These are phyloP conservation scores for Dinoponera quadriceps DNA, from an alignment of 1,140 invertebrate genomes.

Conservation along the genomic window DNA sequence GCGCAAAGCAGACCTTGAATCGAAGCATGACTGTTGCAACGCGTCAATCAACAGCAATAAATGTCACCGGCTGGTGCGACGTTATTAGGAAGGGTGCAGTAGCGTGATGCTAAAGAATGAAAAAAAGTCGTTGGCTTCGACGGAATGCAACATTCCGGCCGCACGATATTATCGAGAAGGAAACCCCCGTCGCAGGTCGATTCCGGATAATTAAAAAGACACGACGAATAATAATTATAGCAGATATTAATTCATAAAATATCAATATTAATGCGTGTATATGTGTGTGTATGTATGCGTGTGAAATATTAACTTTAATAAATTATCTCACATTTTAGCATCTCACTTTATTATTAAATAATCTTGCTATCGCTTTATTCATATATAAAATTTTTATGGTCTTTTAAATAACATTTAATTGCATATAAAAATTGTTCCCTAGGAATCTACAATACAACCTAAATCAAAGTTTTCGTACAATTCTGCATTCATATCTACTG, in stretches of 20 bases:
- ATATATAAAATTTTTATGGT: too few species aligned
- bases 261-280: too few species aligned
- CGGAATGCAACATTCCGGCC: slow-evolving; percentile 21
- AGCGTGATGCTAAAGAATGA: slow-evolving; percentile 27
- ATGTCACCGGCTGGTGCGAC: slow-evolving; percentile 78
- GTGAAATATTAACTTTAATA: background rate
- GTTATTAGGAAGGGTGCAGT: slow-evolving; percentile 78
- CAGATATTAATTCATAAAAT: background rate
- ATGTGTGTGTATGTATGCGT: too few species aligned
- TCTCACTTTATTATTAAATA: too few species aligned
- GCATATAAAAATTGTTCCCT: too few species aligned
- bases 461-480: too few species aligned
- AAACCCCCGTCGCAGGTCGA: background rate
- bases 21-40: slow-evolving; percentile 79
- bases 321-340: background rate
- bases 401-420: too few species aligned
- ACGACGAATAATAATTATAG: background rate
- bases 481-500: too few species aligned
- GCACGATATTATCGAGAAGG: slow-evolving; percentile 2
- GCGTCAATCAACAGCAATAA: slow-evolving; percentile 80
- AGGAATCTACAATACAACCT: too few species aligned
- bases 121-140: slow-evolving; percentile 18
- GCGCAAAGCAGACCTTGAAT: slow-evolving; percentile 78
- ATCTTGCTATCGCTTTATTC: too few species aligned
- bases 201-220: background rate